These are phyloP conservation scores for Cyprinus carpio DNA, from an alignment of 2,113 vertebrate species.

Conservation along the genomic window DNA sequence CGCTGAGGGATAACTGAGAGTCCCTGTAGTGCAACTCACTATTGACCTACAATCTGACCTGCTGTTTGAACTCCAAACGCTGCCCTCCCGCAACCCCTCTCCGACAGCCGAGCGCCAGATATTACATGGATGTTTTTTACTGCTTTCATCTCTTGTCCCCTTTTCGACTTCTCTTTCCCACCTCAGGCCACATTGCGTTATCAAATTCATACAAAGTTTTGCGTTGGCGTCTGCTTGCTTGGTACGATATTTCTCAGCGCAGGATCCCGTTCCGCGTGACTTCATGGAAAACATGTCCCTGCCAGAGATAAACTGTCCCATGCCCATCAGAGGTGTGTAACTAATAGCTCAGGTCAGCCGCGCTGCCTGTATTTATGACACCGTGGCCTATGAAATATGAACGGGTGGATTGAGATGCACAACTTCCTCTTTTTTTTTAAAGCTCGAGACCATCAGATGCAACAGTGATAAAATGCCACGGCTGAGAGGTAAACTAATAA, in stretches of 20 bases:
- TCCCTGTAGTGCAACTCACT: conserved; percentile 21
- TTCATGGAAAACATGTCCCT: conserved; percentile 48
- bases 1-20: conserved; percentile 36
- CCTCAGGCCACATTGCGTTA: not conserved
- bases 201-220: conserved; percentile 26
- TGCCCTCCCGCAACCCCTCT: conserved; percentile 6
- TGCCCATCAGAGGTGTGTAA: conserved; percentile 70
- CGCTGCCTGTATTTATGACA: conserved; percentile 78
- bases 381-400: conserved; percentile 76
- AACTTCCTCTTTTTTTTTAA: conserved; percentile 66
- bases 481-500: conserved; percentile 82
- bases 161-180: conserved; percentile 51
- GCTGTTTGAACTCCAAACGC: conserved; percentile 51
- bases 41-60: conserved; percentile 62
- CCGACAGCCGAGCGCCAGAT: not conserved
- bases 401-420: conserved; percentile 74
- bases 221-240: conserved; percentile 5
- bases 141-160: conserved; percentile 34
- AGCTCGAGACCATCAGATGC: conserved; percentile 77
- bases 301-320: conserved; percentile 70
- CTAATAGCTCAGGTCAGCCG: conserved; percentile 75
- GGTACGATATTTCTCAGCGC: not conserved
- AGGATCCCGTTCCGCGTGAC: conserved; percentile 25
- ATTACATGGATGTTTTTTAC: conserved; percentile 15
- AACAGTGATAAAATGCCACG: conserved; percentile 78